Percentiles rank a stretch among this genome's conserved stretches.
These are phyloP conservation scores for Tenthredo mesomela DNA, from an alignment of 2,888 invertebrate genomes.

Conservation along the genomic window DNA sequence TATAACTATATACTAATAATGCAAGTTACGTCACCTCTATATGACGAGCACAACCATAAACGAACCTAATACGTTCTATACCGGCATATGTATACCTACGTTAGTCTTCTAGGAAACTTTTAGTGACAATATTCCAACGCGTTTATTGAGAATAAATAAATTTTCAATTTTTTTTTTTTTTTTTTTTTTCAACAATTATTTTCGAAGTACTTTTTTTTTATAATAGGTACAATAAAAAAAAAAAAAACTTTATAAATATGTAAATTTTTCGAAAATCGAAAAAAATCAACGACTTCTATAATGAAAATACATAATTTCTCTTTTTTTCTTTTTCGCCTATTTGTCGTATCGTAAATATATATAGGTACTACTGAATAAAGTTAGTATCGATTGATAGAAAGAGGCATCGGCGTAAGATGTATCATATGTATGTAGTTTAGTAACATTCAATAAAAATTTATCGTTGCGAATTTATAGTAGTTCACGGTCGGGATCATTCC, in stretches of 20 bases:
- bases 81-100: neutral
- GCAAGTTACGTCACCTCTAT: neutral
- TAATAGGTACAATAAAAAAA: no score
- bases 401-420: neutral
- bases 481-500: constrained; percentile 49
- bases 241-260: no score
- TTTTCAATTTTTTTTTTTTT: neutral
- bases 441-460: constrained; percentile 47
- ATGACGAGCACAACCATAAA: neutral
- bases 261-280: no score
- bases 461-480: constrained; percentile 40
- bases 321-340: neutral
- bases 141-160: neutral
- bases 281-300: neutral
- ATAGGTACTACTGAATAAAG: neutral
- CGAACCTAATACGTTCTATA: neutral
- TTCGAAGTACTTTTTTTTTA: no score
- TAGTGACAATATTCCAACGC: neutral
- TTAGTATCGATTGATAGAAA: constrained; percentile 1
- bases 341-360: neutral
- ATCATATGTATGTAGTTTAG: neutral
- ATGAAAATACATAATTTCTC: neutral
- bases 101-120: neutral
- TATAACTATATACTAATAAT: neutral
- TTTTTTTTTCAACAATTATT: no score